Conservation (phyloP, 2,113 vertebrate species). For the Triplophysa siluroides region DNA sequence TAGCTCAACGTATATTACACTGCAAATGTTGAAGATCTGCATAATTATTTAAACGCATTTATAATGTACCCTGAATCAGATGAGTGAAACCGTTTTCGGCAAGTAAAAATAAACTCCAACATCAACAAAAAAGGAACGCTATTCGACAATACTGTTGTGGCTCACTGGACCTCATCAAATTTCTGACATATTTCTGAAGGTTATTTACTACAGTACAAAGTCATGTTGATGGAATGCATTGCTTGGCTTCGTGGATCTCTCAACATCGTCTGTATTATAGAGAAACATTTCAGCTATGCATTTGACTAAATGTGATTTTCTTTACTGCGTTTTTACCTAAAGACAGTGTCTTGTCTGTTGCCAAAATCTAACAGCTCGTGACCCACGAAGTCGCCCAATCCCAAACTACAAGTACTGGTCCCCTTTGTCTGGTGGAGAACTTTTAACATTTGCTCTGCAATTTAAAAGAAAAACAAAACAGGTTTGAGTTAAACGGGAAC, state of each 20-base stretch:
- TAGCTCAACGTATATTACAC: conserved; percentile 38
- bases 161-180: conserved; percentile 29
- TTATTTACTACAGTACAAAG: conserved; percentile 46
- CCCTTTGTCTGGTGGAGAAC: conserved; percentile 84
- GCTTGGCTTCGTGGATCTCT: conserved; percentile 30
- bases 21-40: conserved; percentile 47
- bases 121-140: conserved; percentile 7
- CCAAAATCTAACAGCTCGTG: conserved; percentile 76
- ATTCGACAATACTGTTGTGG: not conserved
- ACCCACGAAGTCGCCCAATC: conserved; percentile 71
- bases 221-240: conserved; percentile 34
- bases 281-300: conserved; percentile 42
- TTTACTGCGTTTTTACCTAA: conserved; percentile 56
- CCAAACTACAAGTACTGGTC: conserved; percentile 85
- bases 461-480: conserved; percentile 84
- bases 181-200: conserved; percentile 3
- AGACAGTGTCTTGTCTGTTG: conserved; percentile 71
- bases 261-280: conserved; percentile 42
- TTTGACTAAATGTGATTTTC: conserved; percentile 45
- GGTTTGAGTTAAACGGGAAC: conserved; percentile 65
- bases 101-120: conserved; percentile 42
- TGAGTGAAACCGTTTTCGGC: conserved; percentile 30
- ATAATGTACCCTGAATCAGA: conserved; percentile 57
- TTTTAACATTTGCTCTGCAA: conserved; percentile 88
- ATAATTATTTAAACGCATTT: conserved; percentile 49